Conservation (phyloP, 1,140 invertebrate species). For the Phthorimaea operculella region DNA sequence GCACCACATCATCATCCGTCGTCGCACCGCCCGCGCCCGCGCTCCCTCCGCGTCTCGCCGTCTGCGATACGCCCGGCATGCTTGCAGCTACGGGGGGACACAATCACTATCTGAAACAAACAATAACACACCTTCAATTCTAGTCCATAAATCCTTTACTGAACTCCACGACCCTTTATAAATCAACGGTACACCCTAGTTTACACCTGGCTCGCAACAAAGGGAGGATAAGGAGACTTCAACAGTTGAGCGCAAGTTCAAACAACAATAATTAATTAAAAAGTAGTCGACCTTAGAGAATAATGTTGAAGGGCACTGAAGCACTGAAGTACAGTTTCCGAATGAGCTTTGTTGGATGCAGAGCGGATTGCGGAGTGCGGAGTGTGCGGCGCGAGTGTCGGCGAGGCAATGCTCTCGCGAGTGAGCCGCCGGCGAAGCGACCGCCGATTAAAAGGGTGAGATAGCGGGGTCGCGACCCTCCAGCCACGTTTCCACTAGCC, state of each 20-base stretch:
- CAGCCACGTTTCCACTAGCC: conserved; percentile 34
- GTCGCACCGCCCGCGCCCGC: conserved; percentile 5
- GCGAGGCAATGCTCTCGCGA: conserved; percentile 10
- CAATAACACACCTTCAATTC: background rate
- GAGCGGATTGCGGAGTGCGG: background rate
- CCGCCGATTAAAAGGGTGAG: conserved; percentile 46
- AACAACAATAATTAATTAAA: no score
- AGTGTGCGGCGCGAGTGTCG: conserved; percentile 22
- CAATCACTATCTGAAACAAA: conserved; percentile 24
- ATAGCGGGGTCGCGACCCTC: conserved; percentile 55
- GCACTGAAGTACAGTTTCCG: no score
- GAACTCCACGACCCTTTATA: no score
- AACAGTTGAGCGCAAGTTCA: no score
- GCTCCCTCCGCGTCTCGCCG: conserved; percentile 20
- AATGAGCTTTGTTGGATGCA: background rate
- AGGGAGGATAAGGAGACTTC: no score
- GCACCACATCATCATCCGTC: conserved; percentile 80
- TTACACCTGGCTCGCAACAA: no score
- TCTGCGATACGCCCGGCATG: conserved; percentile 46
- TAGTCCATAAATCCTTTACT: background rate
- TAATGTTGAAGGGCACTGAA: no score
- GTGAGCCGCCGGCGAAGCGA: conserved; percentile 29
- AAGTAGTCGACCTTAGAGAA: no score
- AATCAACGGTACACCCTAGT: no score
- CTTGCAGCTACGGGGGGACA: conserved; percentile 4